Base-by-base conservation (phyloP, 2,797 vertebrate genomes). In the Mormyrops boulengeri region DNA sequence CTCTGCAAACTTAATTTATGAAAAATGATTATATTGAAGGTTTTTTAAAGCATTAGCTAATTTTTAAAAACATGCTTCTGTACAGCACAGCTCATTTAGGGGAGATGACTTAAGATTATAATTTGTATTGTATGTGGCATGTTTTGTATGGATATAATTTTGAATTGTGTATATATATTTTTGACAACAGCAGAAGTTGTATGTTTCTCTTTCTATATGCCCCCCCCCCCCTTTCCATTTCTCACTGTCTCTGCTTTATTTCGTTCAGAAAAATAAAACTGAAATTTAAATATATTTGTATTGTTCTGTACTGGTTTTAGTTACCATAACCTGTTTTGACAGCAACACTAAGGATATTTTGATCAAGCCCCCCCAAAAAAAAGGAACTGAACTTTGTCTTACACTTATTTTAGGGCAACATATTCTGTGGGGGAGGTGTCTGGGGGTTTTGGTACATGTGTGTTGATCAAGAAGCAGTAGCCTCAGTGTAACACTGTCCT, bases 141-240 rank as follows among this genome's bases (percentile, higher is more conserved):
- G 97, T 98, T 98, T 98, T 98, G 96, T 98, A 98, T 97, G 95
- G 95, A 96, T 97, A 96, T 96, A 96, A 96, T 96, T 97, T 97
- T 97, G 96, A 97, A 97, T 95, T 98, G 97, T 98, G 85, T 87
- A 87, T 87, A 97, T 95, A 97, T 97, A 98, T 97, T 97, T 97
- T 97, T 95, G 96, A 97, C 95, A 94, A 96, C 94, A 94, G 95
- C 96, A 95, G 96, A 97, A 95, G 95, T 97, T 96, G 96, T 95
- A 96, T 30, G 69, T 77, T 89, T 97, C 96, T 97, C 97, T 96
- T 96, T 89, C 85, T 87, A 89, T 87, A 80, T 66, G 66, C 49
- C 85, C 55, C 30, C 34, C 55, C 30, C 34, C 53, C 85, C 85
- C 91, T 90, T 91, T 93, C 95, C 93, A 95, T 97, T 97, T 96